Evolutionary conservation across 2,888 invertebrate genomes (phyloP), one percentile per base, ranked within the genome.

Genomic region (Heliconius hortense): DNA sequence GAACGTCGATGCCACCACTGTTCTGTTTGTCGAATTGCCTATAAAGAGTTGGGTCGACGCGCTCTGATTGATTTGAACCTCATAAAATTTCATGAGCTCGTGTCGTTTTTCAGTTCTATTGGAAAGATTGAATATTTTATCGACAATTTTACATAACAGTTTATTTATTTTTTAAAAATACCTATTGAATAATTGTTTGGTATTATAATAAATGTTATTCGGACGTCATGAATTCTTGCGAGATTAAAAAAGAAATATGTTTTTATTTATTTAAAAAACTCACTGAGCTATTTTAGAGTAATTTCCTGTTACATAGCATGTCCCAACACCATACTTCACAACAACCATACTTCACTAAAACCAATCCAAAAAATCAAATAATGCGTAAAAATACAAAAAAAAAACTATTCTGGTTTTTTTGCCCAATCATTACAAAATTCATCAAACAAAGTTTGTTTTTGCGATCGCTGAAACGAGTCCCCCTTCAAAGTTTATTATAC

Each of bases 1-100:
- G 26, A 43, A 71, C 77, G 78, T 77, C 83, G 85, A 89, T 88
- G 88, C 86, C 82, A 82, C 80, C 83, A 82, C 84, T 83, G 82
- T 82, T 87, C 84, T 83, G 82, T 84, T 82, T 75, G 80, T 80
- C 80, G 81, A 75, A 77, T 72, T 83, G 82, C 80, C 81, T 80
- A 82, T 84, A 82, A 83, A 83, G 79, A 78, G 62, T 56, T 60
- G 70, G 48, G 66, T 64, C 66, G 64, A 11, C 68, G 69, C 59
- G 72, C 84, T 86, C 85, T 85, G 88, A 89, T 88, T 88, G 89
- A 89, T 90, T 88, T 83, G 84, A 77, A 79, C 77, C 81, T 85
- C 86, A 83, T 87, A 86, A 89, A 90, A 84, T 83, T 84, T 82
- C 81, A 81, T 82, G 83, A 76, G 62, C 66, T 76, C 75, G 74